Percentiles rank a stretch among this genome's conserved stretches.
These are phyloP conservation scores for Aporophyla lueneburgensis DNA, from an alignment of 2,888 invertebrate species.

Conservation along the genomic window DNA sequence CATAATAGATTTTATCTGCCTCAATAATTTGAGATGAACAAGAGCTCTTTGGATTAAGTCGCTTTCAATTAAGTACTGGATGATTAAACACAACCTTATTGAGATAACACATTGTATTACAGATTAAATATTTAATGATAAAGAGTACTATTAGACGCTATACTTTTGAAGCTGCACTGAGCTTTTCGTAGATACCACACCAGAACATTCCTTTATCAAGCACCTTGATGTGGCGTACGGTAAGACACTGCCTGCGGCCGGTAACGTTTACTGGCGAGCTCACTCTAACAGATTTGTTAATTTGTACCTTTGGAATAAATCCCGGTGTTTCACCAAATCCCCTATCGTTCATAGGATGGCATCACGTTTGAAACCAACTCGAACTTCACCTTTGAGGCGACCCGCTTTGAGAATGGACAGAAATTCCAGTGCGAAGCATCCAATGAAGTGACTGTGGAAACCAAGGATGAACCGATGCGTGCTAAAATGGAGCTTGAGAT, in stretches of 20 bases:
- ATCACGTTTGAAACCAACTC: constrained; percentile 96
- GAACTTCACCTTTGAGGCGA: constrained; percentile 94
- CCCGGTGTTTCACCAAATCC: background rate
- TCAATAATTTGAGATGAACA: constrained; percentile 29
- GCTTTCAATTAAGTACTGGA: constrained; percentile 27
- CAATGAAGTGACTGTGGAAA: constrained; percentile 94
- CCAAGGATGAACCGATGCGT: constrained; percentile 94
- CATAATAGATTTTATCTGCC: constrained; percentile 14
- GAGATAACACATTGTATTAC: background rate
- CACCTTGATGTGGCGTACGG: background rate
- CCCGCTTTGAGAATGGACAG: constrained; percentile 95
- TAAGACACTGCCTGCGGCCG: background rate
- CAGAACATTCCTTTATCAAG: background rate
- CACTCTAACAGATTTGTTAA: background rate
- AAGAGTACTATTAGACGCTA: background rate
- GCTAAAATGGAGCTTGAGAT: constrained; percentile 94
- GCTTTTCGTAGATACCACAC: background rate
- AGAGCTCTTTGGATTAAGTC: constrained; percentile 18
- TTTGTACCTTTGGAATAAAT: background rate
- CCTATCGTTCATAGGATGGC: constrained; percentile 90
- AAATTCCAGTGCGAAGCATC: constrained; percentile 95
- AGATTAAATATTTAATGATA: background rate
- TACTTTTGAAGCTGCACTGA: background rate
- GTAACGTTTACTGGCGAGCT: background rate
- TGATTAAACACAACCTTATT: constrained; percentile 15